phyloP scores from a whole-genome alignment of 2,797 vertebrate genomes.

The Peromyscus nudipes region DNA sequence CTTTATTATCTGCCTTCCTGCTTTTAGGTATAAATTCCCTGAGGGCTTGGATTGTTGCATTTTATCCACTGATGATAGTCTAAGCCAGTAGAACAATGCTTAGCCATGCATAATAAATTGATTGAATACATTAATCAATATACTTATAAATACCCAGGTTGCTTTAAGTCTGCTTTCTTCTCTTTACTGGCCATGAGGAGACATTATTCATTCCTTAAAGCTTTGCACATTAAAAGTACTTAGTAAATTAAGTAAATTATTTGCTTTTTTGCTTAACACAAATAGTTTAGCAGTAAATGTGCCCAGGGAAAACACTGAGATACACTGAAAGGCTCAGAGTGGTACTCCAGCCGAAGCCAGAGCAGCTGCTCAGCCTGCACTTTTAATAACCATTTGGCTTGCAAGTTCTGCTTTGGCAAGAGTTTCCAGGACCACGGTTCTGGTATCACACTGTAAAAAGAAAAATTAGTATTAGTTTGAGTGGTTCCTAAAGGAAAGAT shows the following conservation, averaged over 20 bases:
- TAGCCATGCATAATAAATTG: neutral
- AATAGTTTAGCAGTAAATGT: conserved; percentile 42
- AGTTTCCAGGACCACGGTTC: conserved; percentile 89
- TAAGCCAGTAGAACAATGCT: neutral
- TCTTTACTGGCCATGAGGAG: neutral
- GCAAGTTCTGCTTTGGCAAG: conserved; percentile 92
- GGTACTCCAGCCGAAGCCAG: conserved; percentile 91
- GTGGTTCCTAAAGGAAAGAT: neutral
- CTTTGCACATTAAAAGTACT: neutral
- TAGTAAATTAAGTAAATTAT: conserved; percentile 52
- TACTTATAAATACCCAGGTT: conserved; percentile 11
- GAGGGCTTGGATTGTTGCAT: neutral
- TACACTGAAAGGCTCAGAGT: conserved; percentile 92
- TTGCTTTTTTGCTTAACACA: conserved; percentile 51
- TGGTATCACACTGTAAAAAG: conserved; percentile 90
- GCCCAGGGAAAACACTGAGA: conserved; percentile 44
- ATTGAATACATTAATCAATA: conserved; percentile 12
- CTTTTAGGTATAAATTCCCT: neutral
- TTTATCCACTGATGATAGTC: neutral
- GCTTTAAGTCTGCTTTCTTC: neutral
- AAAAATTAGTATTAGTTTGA: conserved; percentile 14
- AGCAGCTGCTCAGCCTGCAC: conserved; percentile 89
- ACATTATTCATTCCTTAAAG: neutral
- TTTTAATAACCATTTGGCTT: conserved; percentile 89
- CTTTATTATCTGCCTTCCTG: neutral